These are phyloP conservation scores for Caenorhabditis plicata DNA, from an alignment of 2,888 invertebrate genomes.

Conservation along the genomic window DNA sequence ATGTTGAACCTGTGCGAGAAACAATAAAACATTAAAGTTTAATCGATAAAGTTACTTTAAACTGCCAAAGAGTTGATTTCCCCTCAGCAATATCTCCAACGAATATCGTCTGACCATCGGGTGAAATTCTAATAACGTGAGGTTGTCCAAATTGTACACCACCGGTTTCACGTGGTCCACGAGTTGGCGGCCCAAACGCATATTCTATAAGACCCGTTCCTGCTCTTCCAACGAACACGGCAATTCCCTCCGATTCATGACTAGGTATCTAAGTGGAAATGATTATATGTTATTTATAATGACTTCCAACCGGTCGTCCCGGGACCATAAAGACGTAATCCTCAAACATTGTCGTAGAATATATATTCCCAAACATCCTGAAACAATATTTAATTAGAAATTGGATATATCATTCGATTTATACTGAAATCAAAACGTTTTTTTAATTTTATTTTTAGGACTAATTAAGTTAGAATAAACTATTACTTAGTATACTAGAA, in stretches of 20 bases:
- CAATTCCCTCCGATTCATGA: slow-evolving; percentile 25
- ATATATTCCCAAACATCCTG: slow-evolving; percentile 46
- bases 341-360: slow-evolving; percentile 34
- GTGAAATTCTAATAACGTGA: slow-evolving; percentile 75
- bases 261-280: slow-evolving; percentile 7
- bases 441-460: slow-evolving; percentile 1
- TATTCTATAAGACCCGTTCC: slow-evolving; percentile 47
- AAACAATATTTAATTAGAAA: too few species aligned
- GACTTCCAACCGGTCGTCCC: slow-evolving; percentile 23
- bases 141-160: slow-evolving; percentile 72
- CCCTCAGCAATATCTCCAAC: slow-evolving; percentile 78
- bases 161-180: slow-evolving; percentile 11
- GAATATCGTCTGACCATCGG: slow-evolving; percentile 75
- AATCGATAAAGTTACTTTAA: slow-evolving; percentile 39
- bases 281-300: neutral
- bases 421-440: neutral
- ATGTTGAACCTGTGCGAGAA: slow-evolving; percentile 39
- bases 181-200: slow-evolving; percentile 32
- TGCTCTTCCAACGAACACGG: slow-evolving; percentile 36
- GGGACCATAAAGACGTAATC: slow-evolving; percentile 52
- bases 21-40: neutral
- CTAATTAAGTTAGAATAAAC: too few species aligned
- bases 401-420: neutral
- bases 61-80: slow-evolving; percentile 67
- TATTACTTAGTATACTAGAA: neutral